Evolutionary conservation across 2,113 vertebrate species (phyloP), one percentile per base, ranked within the genome.

Genomic region (Neolamprologus falcicula): DNA sequence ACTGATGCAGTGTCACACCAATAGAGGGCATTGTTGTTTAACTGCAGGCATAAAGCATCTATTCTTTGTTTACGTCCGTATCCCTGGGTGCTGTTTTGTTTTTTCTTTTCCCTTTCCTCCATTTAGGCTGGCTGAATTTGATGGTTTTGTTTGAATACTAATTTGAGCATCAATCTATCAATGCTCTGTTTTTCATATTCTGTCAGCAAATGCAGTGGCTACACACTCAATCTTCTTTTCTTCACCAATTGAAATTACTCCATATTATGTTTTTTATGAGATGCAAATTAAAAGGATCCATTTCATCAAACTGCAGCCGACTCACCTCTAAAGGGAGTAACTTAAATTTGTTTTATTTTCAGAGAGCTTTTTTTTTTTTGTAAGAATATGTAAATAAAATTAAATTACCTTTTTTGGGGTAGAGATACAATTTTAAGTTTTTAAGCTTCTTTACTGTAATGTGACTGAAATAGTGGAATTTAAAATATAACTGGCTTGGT

Each of bases 1-100:
- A 88, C 88, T 54, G 82, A 57, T 91, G 40, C 94, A 7, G 61
- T 6, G 28, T 83, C 33, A 24, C 76, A 86, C 96, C 96, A 96
- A 96, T 92, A 55, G 94, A 97, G 96, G 95, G 96, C 89, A 88
- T 96, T 96, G 91, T 96, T 96, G 95, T 93, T 95, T 94, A 95
- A 95, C 94, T 92, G 55, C 93, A 94, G 89, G 88, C 76, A 17
- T 2, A 9, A 40, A 40, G 63, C 80, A 31, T 81, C 28, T 12
- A n/a, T 45, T 84, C 91, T 95, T 96, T 95, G 93, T 96, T 94
- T 94, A 91, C 84, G 78, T 42, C 57, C 78, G 89, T 90, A 82
- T 87, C 87, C 89, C 84, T 45, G 83, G 86, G 45, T 89, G 92
- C 88, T 91, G 90, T 73, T 89, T 84, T 92, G 88, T 82, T 92